Base-by-base conservation (phyloP, 2,888 invertebrate genomes). In the Cremastinae sp. region DNA sequence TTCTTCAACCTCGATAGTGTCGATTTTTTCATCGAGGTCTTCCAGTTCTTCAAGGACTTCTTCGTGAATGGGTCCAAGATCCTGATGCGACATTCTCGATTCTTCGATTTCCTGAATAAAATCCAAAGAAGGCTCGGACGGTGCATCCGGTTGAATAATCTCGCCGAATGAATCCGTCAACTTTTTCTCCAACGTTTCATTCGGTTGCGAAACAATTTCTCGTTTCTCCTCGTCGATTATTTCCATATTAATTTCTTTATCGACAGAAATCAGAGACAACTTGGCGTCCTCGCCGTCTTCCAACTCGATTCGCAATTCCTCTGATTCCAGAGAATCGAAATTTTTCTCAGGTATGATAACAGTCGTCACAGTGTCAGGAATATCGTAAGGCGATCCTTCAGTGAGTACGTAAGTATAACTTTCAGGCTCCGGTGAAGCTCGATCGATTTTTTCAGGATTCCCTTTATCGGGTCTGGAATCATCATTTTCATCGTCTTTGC, bases 301-400 rank as follows among this genome's bases (percentile, higher is more conserved):
- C 0, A 78, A 14, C 12, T 78, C 79, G 0, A 80, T 62, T 53
- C 78, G 71, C 8, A 83, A 56, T 43, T 74, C 78, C 16, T 71
- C 68, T 0, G 74, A 74, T 18, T 28, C 41, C 1, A 74, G 79
- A 3, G 79, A 58, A 16, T 56, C 38, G 7, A 71, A 12, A 1
- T 66, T 62, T 53, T 82, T 81, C 0, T 87, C 86, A 0, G 89
- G 86, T 45, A 89, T 86, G 12, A 89, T 85, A 0, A 89, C 87
- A 1, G 88, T 89, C 8, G 86, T 89, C 0, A 89, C 85, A 0
- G 82, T 82, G 45, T 89, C 87, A 5, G 89, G 89, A 61, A 89
- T 89, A 1, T 89, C 87, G 47, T 83, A 83, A 0, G 88, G 88
- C 2, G 77, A 77, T 54, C 87, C 89, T 80, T 89, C 89, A 0